A percentile compares a stretch with the other conserved stretches of the same genome.
Conservation (phyloP, 2,888 invertebrate species). For the Abrostola tripartita region DNA sequence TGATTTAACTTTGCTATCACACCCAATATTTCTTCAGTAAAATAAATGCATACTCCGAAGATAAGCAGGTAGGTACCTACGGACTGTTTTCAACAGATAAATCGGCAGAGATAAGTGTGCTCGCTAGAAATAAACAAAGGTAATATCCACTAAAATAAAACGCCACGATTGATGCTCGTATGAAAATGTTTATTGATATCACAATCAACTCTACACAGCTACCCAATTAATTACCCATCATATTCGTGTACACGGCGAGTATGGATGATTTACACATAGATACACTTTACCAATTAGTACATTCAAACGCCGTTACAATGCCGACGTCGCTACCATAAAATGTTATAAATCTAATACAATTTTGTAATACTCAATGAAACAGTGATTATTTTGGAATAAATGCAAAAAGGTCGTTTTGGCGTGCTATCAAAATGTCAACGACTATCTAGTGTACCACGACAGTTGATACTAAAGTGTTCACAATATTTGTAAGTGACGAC, state of each 20-base stretch:
- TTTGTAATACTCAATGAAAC: slow-evolving; percentile 68
- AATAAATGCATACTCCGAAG: slow-evolving; percentile 6
- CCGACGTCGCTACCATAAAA: slow-evolving; percentile 64
- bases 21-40: neutral
- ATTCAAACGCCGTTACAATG: slow-evolving; percentile 62
- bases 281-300: slow-evolving; percentile 72
- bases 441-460: slow-evolving; percentile 68
- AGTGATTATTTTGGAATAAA: slow-evolving; percentile 71
- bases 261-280: slow-evolving; percentile 78
- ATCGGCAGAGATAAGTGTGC: slow-evolving; percentile 9
- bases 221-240: slow-evolving; percentile 82
- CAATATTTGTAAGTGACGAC: slow-evolving; percentile 57
- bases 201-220: slow-evolving; percentile 88
- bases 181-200: slow-evolving; percentile 89
- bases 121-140: slow-evolving; percentile 3
- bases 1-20: neutral
- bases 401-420: slow-evolving; percentile 74
- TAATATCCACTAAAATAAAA: slow-evolving; percentile 53
- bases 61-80: slow-evolving; percentile 19
- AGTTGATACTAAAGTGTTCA: slow-evolving; percentile 60
- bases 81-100: slow-evolving; percentile 32
- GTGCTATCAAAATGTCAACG: slow-evolving; percentile 76
- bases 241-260: slow-evolving; percentile 80
- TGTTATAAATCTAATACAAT: slow-evolving; percentile 63
- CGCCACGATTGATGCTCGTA: slow-evolving; percentile 82